Conservation (phyloP, 2,113 vertebrate genomes). For the Channa maculata region DNA sequence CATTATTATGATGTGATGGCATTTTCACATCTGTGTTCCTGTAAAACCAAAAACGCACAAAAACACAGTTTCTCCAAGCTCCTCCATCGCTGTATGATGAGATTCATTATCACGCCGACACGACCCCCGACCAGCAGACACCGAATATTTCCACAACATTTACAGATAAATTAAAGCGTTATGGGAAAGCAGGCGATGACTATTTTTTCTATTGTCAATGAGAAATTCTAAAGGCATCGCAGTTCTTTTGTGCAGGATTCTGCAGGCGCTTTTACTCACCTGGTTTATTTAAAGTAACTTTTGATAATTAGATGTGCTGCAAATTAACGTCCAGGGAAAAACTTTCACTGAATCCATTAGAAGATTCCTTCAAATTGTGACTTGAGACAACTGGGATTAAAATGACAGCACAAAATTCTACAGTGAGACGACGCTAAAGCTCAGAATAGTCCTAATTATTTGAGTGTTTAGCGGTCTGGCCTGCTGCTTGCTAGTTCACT, state of each 20-base stretch:
- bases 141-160: constrained; percentile 18
- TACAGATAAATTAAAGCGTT: constrained; percentile 5
- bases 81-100: not conserved
- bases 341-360: too few species aligned
- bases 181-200: not conserved
- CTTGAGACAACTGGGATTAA: too few species aligned
- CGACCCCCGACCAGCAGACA: not conserved
- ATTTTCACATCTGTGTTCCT: constrained; percentile 45
- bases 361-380: too few species aligned
- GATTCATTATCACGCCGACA: constrained; percentile 6
- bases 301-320: too few species aligned
- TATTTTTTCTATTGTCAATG: not conserved
- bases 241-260: not conserved
- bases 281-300: not conserved
- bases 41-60: constrained; percentile 18
- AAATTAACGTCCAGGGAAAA: too few species aligned
- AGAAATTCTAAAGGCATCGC: not conserved
- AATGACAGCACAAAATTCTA: too few species aligned
- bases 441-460: too few species aligned
- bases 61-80: not conserved
- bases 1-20: constrained; percentile 34
- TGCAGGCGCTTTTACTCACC: not conserved
- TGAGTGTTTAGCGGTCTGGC: too few species aligned
- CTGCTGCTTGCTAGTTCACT: too few species aligned
- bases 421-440: too few species aligned